Conservation (phyloP, 2,888 invertebrate genomes). For the Sarcophaga variegata region DNA sequence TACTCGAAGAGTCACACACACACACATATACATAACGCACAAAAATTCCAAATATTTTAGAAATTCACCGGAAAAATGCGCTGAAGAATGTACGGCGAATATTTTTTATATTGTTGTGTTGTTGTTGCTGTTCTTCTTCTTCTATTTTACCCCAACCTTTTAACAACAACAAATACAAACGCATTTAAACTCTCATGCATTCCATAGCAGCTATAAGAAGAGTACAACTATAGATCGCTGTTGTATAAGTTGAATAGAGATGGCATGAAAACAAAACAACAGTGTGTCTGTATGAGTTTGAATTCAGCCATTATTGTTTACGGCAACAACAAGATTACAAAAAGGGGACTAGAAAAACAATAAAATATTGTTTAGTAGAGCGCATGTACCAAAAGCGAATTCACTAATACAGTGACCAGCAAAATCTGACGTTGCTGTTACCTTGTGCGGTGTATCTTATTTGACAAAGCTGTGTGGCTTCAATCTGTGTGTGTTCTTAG, state of each 20-base stretch:
- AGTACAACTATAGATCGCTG: neutral
- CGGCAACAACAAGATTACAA: neutral
- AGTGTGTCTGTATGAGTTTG: constrained; percentile 36
- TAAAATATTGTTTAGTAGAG: neutral
- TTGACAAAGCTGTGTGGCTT: too few relatives aligned
- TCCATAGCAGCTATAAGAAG: constrained; percentile 18
- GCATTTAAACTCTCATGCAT: neutral
- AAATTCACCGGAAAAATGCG: constrained; percentile 75
- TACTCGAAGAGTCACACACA: constrained; percentile 22
- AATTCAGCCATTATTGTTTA: constrained; percentile 68
- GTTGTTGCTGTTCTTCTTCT: constrained; percentile 1
- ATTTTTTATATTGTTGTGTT: constrained; percentile 18
- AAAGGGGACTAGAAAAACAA: neutral
- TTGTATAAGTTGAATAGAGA: constrained; percentile 46
- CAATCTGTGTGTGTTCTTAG: too few relatives aligned
- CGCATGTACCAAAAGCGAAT: constrained; percentile 60
- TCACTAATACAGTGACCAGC: constrained; percentile 24
- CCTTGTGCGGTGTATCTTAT: neutral
- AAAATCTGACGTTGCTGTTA: neutral
- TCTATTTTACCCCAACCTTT: constrained; percentile 53
- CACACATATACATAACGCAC: constrained; percentile 67
- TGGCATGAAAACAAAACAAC: constrained; percentile 46
- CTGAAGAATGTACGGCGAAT: constrained; percentile 74
- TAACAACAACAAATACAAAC: constrained; percentile 54
- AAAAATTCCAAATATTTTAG: constrained; percentile 73